phyloP scores from a whole-genome alignment of 2,888 invertebrate genomes.

The Ecliptopera silaceata region DNA sequence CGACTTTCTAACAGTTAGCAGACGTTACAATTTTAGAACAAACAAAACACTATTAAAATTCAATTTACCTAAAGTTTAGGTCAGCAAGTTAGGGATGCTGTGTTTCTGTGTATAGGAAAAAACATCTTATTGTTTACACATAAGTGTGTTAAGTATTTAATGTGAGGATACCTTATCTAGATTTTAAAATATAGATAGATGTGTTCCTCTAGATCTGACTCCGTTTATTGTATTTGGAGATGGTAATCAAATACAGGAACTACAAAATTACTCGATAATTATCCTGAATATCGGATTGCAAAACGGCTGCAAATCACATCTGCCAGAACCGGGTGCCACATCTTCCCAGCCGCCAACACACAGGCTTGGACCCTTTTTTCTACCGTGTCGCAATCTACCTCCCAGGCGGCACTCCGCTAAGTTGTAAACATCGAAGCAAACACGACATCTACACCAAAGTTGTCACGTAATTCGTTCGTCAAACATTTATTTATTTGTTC shows the following conservation, averaged over 20 bases:
- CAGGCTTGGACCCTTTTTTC: conserved; percentile 45
- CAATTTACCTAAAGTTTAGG: too few species aligned
- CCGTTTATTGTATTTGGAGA: not conserved
- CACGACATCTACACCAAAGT: conserved; percentile 54
- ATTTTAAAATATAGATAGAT: too few species aligned
- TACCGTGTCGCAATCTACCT: conserved; percentile 51
- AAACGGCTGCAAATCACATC: conserved; percentile 43
- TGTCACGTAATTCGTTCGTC: conserved; percentile 79
- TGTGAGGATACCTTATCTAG: too few species aligned
- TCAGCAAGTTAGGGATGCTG: too few species aligned
- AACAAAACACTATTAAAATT: too few species aligned
- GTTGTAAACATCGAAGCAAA: conserved; percentile 61
- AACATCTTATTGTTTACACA: too few species aligned
- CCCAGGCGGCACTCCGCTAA: conserved; percentile 45
- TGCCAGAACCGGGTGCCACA: conserved; percentile 40
- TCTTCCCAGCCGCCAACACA: conserved; percentile 49
- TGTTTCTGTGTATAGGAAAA: too few species aligned
- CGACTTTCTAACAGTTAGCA: conserved; percentile 62
- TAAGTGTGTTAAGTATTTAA: too few species aligned
- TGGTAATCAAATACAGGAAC: not conserved
- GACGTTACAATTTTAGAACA: not conserved
- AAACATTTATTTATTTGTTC: conserved; percentile 75
- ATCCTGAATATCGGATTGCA: conserved; percentile 35
- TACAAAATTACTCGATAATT: conserved; percentile 22
- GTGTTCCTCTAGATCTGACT: too few species aligned